Base-by-base conservation (phyloP, 2,888 invertebrate species). In the Epinotia demarniana region DNA sequence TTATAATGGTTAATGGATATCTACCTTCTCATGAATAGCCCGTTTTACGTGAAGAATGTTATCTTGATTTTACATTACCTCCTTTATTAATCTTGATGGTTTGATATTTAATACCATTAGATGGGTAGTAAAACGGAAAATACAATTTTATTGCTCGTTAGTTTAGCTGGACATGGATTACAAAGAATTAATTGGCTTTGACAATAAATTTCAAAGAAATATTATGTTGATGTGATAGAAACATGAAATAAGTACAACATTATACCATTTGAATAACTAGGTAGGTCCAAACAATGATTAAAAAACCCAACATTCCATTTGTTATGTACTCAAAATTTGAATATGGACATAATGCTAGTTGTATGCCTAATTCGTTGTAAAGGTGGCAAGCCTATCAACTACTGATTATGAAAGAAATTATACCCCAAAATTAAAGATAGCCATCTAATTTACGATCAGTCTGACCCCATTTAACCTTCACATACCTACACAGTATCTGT, bases 401-500 rank as follows among this genome's bases (percentile, higher is more conserved):
- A 33, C 46, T 72, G 18, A 71, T 71, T 75, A 55, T 70, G 49
- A 73, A 73, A 58, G 71, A 72, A 72, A 61, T 53, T 58, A 46
- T 55, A 55, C 27, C 13, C 53, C 60, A 19, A 71, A 75, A 72
- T 57, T 39, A 67, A 61, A 60, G 71, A 75, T 66, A 75, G 33
- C 72, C 60, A 75, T 77, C 61, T 73, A 57, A 72, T 74, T 76
- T 74, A 76, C 63, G 69, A 60, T 62, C 58, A 9, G 43, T 43
- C 62, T 79, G 80, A 81, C 79, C 81, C 76, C 76, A 58, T 74
- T 80, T 81, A 79, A 80, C 81, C 80, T 69, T 57, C 61, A 43
- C 72, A 70, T 79, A 63, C 55, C 55, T 79, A 63, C 67, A 49
- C 62, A n/a, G n/a, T 23, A 2, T 2, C 23, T 23, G 2, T 2